Evolutionary conservation across 92 coral and sea anemone species (phyloP).

Genomic region (Siderastrea radians): DNA sequence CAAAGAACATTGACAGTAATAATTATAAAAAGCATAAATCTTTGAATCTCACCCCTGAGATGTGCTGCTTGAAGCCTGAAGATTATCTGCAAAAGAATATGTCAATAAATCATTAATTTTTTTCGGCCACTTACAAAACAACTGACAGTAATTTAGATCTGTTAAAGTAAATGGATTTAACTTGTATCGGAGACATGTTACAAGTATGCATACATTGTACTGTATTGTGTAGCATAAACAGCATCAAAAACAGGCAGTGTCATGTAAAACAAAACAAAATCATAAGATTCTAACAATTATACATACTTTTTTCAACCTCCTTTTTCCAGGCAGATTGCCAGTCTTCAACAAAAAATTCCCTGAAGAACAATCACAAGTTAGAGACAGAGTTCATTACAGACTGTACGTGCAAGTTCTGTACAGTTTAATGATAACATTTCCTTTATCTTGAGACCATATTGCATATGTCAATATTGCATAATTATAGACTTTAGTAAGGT

Average conservation of each 20-base stretch:
- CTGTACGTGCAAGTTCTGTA: too few relatives aligned
- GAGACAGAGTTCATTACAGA: too few relatives aligned
- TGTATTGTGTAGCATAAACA: too few relatives aligned
- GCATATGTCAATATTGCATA: too few relatives aligned
- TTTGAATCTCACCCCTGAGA: conserved; percentile 23
- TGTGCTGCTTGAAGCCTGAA: background rate
- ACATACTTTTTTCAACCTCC: conserved; percentile 51
- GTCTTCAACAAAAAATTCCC: conserved; percentile 85
- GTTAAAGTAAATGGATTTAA: too few relatives aligned
- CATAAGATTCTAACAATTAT: background rate
- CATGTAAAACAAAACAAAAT: background rate
- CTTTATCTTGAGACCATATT: too few relatives aligned
- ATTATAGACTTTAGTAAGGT: too few relatives aligned
- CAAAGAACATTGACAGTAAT: too few relatives aligned
- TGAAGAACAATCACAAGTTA: conserved; percentile 19
- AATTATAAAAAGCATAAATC: background rate
- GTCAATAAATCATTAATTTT: background rate
- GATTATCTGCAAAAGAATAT: background rate
- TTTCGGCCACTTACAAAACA: background rate
- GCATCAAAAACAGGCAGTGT: background rate
- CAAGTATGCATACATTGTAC: too few relatives aligned
- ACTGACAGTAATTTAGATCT: too few relatives aligned
- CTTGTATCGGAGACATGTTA: too few relatives aligned
- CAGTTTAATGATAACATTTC: too few relatives aligned
- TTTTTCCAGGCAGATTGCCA: conserved; percentile 72